Percentiles rank a stretch among this genome's conserved stretches.
Conservation (phyloP, 1,140 invertebrate species). For the Calliphora vicina region DNA sequence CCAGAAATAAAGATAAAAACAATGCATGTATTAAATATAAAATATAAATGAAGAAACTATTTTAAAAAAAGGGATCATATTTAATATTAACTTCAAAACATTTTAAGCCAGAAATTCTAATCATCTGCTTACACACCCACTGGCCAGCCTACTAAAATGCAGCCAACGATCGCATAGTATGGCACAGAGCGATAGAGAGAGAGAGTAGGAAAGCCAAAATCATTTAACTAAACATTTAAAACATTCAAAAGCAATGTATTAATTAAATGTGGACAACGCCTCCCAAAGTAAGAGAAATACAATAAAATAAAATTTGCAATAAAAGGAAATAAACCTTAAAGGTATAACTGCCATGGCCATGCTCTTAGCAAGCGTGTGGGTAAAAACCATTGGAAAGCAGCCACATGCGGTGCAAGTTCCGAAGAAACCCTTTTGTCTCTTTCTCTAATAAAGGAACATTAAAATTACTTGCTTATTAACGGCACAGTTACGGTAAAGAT, state of each 20-base stretch:
- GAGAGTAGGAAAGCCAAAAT: background rate
- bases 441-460: background rate
- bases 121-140: conserved; percentile 57
- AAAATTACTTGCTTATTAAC: conserved; percentile 24
- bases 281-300: conserved; percentile 36
- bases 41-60: background rate
- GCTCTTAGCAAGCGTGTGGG: background rate
- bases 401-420: background rate
- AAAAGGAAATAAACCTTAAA: background rate
- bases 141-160: background rate
- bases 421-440: background rate
- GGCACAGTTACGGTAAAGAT: background rate
- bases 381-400: conserved; percentile 9
- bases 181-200: background rate
- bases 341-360: no score
- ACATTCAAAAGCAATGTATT: conserved; percentile 51
- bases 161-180: background rate
- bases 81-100: conserved; percentile 43
- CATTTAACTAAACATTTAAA: conserved; percentile 19
- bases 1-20: conserved; percentile 8
- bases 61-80: background rate
- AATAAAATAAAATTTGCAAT: background rate
- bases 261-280: conserved; percentile 62
- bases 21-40: background rate
- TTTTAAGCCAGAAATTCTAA: conserved; percentile 59